Percentiles rank a stretch among this genome's conserved stretches.
These are phyloP conservation scores for Troides oblongomaculatus DNA, from an alignment of 2,888 invertebrate species.

Conservation along the genomic window DNA sequence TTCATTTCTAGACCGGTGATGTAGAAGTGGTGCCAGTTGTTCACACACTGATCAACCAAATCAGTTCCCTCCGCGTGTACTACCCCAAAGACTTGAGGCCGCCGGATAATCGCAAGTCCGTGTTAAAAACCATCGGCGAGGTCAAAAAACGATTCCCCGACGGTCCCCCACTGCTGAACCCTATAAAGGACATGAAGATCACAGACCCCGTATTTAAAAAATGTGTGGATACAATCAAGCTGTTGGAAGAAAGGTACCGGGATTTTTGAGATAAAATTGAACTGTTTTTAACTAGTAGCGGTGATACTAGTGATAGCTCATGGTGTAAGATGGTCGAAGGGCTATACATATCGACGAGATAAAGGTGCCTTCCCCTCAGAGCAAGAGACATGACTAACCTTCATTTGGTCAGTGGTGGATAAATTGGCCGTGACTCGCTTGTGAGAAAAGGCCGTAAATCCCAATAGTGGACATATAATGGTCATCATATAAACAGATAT, in stretches of 20 bases:
- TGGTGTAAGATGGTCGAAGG: too few relatives aligned
- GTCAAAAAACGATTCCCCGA: constrained; percentile 94
- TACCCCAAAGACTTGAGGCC: constrained; percentile 94
- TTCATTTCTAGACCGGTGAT: constrained; percentile 82
- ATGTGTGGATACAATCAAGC: constrained; percentile 89
- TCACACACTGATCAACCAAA: constrained; percentile 88
- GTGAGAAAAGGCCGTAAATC: too few relatives aligned
- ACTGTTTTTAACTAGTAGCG: too few relatives aligned
- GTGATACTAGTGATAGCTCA: too few relatives aligned
- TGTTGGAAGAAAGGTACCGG: constrained; percentile 86
- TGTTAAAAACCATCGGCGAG: constrained; percentile 91
- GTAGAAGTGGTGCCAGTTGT: constrained; percentile 94
- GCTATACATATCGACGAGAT: too few relatives aligned
- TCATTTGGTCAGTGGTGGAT: too few relatives aligned
- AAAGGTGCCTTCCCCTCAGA: too few relatives aligned
- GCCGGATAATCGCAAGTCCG: constrained; percentile 90
- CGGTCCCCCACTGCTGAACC: constrained; percentile 94
- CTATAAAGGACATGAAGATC: constrained; percentile 97
- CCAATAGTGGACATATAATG: too few relatives aligned
- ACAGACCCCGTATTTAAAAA: constrained; percentile 89
- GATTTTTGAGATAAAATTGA: neutral
- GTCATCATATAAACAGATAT: too few relatives aligned
- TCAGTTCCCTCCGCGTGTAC: constrained; percentile 94
- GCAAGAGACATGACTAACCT: too few relatives aligned
- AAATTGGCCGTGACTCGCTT: too few relatives aligned